These are phyloP conservation scores for Egretta garzetta DNA, from an alignment of 2,113 vertebrate genomes.

Conservation along the genomic window DNA sequence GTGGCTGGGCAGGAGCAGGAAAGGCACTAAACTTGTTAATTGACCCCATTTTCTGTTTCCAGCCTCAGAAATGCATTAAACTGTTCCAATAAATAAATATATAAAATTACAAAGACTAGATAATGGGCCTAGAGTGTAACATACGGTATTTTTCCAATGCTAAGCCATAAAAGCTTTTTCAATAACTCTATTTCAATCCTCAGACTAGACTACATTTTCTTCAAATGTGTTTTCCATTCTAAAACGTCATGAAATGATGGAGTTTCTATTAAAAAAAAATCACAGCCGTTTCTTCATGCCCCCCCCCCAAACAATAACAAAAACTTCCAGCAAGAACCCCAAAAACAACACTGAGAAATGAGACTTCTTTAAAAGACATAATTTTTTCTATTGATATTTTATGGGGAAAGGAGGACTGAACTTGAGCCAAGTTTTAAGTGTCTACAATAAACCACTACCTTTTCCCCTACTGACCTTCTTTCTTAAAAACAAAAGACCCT, in stretches of 20 bases:
- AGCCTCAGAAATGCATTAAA: not conserved
- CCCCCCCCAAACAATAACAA: not conserved
- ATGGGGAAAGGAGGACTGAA: not conserved
- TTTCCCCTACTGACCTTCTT: not conserved
- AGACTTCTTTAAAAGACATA: not conserved
- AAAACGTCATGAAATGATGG: not conserved
- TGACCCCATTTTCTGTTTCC: not conserved
- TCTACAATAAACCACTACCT: not conserved
- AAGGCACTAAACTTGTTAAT: not conserved
- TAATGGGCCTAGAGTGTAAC: not conserved
- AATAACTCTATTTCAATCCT: conserved; percentile 1
- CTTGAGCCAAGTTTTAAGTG: not conserved
- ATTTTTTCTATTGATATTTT: not conserved
- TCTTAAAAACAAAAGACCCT: not conserved
- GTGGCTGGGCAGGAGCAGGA: not conserved
- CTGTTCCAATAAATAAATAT: not conserved
- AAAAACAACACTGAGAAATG: not conserved
- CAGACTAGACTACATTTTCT: conserved; percentile 26
- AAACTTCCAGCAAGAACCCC: not conserved
- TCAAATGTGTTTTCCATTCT: not conserved
- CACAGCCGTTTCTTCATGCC: not conserved
- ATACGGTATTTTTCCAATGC: not conserved
- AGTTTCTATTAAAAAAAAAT: conserved; percentile 7
- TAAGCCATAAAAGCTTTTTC: not conserved
- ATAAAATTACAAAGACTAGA: not conserved